Evolutionary conservation across 1,140 invertebrate species (phyloP), one percentile per base, ranked within the genome.

Genomic region (Choristoneura fumiferana): DNA sequence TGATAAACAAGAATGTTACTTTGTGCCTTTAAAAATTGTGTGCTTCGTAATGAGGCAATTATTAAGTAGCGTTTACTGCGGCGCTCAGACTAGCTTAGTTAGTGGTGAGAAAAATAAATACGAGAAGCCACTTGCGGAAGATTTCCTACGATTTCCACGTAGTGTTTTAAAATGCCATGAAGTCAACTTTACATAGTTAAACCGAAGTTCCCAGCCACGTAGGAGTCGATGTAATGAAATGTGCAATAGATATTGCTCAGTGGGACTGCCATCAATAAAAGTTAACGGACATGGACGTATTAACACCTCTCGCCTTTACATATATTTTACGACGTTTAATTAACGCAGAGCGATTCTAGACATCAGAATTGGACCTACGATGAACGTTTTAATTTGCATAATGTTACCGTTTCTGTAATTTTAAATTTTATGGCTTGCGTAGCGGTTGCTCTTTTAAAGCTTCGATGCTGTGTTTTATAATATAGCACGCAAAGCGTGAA

Each of bases 361-460:
- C 45, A 45, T 55, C 22, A 56, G 54, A 62, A 63, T 64, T 67
- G 61, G 54, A 69, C 57, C 61, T 69, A 55, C 35, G 64, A 67
- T 67, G 65, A 65, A 62, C 64, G 49, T 60, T 64, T 62, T 56
- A 60, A 71, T 75, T 67, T 75, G 62, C 67, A 71, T 69, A 71
- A 71, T 69, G 69, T 71, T 69, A 65, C 65, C 66, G 60, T 71
- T 65, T 61, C 57, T 57, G 65, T 71, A 67, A 71, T 74, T 75
- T 69, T 36, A 37, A 71, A 75, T 75, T 75, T 75, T 75, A 75
- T 75, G 69, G 65, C 65, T 59, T 63, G 71, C 69, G 43, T 54
- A 71, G 10, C 59, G 60, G 45, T 55, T 17, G 58, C 37, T 58
- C 14, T 55, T 66, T 54, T 56, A 53, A 56, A 60, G 63, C 43